Percentiles rank a stretch among this genome's conserved stretches.
Conservation (phyloP, 1,140 invertebrate species). For the Anthonomus grandis region DNA sequence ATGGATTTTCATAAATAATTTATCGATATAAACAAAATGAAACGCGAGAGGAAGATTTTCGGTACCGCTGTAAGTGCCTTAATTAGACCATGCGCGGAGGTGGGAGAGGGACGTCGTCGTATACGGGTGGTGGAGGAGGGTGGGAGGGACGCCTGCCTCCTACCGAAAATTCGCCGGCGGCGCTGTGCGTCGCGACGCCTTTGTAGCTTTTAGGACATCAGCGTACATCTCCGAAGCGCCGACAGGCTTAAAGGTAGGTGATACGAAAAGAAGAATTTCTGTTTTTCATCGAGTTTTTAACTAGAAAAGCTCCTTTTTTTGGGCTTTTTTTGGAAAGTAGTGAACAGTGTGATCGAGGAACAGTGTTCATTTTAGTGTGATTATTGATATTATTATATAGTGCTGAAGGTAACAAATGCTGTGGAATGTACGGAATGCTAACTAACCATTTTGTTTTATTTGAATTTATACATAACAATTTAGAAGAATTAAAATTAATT, state of each 20-base stretch:
- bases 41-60: no score
- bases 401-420: no score
- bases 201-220: conserved; percentile 47
- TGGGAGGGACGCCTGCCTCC: conserved; percentile 28
- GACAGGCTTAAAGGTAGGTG: conserved; percentile 46
- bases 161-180: conserved; percentile 29
- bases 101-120: conserved; percentile 12
- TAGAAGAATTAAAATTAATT: no score
- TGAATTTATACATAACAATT: no score
- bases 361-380: no score
- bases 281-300: conserved; percentile 11
- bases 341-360: background rate
- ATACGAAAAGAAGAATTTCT: no score
- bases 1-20: no score
- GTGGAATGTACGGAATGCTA: no score
- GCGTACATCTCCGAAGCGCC: conserved; percentile 46
- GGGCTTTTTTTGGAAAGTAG: no score
- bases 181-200: conserved; percentile 44
- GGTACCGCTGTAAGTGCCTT: conserved; percentile 24
- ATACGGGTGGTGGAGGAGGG: conserved; percentile 28
- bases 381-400: no score
- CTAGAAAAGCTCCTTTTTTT: background rate
- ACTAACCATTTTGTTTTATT: no score
- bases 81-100: conserved; percentile 31
- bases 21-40: no score